Base-by-base conservation (phyloP, 1,140 invertebrate species). In the Panagrolaimus sp. region DNA sequence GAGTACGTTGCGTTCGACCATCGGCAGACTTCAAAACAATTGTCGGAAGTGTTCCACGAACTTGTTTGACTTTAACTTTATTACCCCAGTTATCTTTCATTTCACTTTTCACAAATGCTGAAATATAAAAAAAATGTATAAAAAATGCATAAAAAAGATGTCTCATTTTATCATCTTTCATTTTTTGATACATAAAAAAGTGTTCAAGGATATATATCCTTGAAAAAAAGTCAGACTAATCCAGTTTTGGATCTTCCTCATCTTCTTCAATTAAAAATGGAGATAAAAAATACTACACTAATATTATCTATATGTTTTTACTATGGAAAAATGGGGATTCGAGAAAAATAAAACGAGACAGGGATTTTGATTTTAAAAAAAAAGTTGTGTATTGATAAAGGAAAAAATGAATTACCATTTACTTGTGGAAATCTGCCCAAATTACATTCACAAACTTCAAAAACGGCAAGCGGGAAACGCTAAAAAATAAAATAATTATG, bases 371-470 rank as follows among this genome's bases (percentile, higher is more conserved):
- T 32, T 7, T 52, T 3, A 15, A 48, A 48, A 48, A 5, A 15
- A 10, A 15, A 24, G 15, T 48, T 24, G 47, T 48, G 47, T 4
- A 24, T 52, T 15, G 3, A 21, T 14, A 55, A 55, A 21, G 2
- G n/a, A 69, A 43, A 14, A 26, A 43, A 45, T 5, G 65, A 64
- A 43, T 68, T 69, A 80, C 78, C 79, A 58, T 78, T 75, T 46
- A 82, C 67, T 69, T 82, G 80, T 10, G 80, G 80, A 68, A 82
- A 82, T 47, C 80, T 67, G 28, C 74, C 76, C 52, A 82, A 68
- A 69, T 82, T 82, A 69, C 80, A 82, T 55, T 82, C 80, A 67
- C 80, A 82, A 10, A 79, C 66, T 68, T 82, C 78, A 15, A 82
- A 71, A 43, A 76, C 52, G 9, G 81, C 81, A 10, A 71, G 68